Evolutionary conservation across 1,140 invertebrate species (phyloP).

Genomic region (Zaprionus inermis): DNA sequence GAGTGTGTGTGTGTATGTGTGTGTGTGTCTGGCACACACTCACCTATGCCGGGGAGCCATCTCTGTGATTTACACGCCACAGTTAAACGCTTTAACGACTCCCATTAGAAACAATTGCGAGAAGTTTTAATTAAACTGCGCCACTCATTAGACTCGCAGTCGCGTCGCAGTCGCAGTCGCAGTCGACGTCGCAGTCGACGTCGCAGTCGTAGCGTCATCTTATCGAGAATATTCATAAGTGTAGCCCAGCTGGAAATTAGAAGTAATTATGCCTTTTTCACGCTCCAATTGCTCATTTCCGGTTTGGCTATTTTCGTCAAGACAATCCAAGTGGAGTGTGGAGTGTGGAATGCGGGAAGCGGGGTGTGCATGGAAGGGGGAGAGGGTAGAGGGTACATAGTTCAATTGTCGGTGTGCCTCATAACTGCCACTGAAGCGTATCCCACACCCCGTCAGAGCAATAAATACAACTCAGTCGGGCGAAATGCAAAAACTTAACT

Average conservation of each 20-base stretch:
- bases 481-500: constrained; percentile 1
- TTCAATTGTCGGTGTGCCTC: constrained; percentile 1
- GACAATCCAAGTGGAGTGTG: not conserved
- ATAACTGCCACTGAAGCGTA: constrained; percentile 25
- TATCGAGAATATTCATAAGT: constrained; percentile 60
- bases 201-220: not conserved
- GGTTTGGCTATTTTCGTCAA: constrained; percentile 52
- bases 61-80: constrained; percentile 76
- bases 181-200: not conserved
- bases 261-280: constrained; percentile 71
- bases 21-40: constrained; percentile 7
- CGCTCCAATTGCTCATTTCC: constrained; percentile 79
- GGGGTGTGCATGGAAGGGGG: not conserved
- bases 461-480: not conserved
- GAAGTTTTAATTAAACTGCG: constrained; percentile 80
- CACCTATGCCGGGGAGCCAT: constrained; percentile 17
- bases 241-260: constrained; percentile 49
- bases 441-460: not conserved
- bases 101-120: constrained; percentile 81
- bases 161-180: not conserved
- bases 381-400: not conserved
- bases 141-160: constrained; percentile 49
- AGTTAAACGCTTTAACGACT: constrained; percentile 76
- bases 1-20: not conserved
- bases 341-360: not conserved